Evolutionary conservation across 2,113 vertebrate species (phyloP).

Genomic region (Arvicanthis niloticus): DNA sequence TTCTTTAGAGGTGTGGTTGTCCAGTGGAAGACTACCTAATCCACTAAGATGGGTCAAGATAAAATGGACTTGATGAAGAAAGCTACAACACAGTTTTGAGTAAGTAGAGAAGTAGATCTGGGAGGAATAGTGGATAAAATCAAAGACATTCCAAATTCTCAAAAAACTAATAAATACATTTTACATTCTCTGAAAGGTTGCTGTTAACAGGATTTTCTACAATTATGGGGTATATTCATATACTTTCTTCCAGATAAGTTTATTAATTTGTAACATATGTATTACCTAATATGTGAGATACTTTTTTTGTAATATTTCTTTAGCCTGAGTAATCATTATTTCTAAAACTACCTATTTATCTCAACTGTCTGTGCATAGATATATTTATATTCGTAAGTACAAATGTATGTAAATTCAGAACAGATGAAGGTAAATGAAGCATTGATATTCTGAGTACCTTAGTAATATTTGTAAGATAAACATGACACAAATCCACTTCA

Average conservation of each 20-base stretch:
- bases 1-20: not conserved
- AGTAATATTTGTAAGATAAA: not conserved
- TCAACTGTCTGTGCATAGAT: not conserved
- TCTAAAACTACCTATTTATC: not conserved
- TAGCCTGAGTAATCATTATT: not conserved
- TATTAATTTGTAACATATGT: slow-evolving; percentile 5
- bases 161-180: not conserved
- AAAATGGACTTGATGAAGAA: not conserved
- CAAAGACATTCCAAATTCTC: not conserved
- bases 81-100: too few relatives aligned
- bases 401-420: not conserved
- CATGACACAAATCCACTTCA: not conserved
- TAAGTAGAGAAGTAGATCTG: not conserved
- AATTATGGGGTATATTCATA: slow-evolving; percentile 43
- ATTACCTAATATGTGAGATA: not conserved
- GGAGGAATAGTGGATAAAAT: too few relatives aligned
- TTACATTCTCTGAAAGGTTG: not conserved
- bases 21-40: not conserved
- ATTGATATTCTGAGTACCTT: not conserved
- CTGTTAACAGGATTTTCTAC: not conserved
- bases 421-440: not conserved
- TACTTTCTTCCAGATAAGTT: not conserved
- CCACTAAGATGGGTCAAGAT: not conserved
- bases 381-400: not conserved
- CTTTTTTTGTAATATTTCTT: not conserved